Evolutionary conservation across 2,888 invertebrate species (phyloP).

Genomic region (Aproaerema taeniolella): DNA sequence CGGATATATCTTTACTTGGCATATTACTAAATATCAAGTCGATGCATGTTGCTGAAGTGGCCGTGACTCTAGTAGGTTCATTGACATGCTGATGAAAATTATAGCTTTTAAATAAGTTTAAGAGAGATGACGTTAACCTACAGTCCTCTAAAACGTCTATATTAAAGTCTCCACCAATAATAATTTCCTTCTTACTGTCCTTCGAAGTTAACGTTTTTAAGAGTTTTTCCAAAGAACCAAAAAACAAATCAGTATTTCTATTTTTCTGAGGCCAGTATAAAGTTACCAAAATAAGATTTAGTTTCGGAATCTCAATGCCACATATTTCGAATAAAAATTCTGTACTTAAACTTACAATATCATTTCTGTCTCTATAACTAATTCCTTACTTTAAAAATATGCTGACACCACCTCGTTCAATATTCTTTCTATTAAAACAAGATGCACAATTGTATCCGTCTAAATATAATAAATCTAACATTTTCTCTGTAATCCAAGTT

Average conservation of each 20-base stretch:
- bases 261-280: neutral
- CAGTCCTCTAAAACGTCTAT: neutral
- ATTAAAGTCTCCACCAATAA: neutral
- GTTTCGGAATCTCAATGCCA: neutral
- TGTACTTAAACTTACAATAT: neutral
- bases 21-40: slow-evolving; percentile 21
- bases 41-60: slow-evolving; percentile 13
- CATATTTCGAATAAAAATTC: neutral
- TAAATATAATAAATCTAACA: neutral
- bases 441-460: neutral
- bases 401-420: neutral
- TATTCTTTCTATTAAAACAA: neutral
- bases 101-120: slow-evolving; percentile 9
- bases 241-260: neutral
- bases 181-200: neutral
- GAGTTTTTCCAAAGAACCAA: neutral
- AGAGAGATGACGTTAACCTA: neutral
- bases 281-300: no score
- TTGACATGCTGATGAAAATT: slow-evolving; percentile 18
- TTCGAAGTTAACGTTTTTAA: neutral
- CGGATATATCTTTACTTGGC: neutral
- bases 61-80: slow-evolving; percentile 17
- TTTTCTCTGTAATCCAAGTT: neutral
- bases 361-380: neutral
- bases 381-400: neutral